Percentiles rank a stretch among this genome's conserved stretches.
phyloP scores from a whole-genome alignment of 2,797 vertebrate species.

The Denticeps clupeoides region DNA sequence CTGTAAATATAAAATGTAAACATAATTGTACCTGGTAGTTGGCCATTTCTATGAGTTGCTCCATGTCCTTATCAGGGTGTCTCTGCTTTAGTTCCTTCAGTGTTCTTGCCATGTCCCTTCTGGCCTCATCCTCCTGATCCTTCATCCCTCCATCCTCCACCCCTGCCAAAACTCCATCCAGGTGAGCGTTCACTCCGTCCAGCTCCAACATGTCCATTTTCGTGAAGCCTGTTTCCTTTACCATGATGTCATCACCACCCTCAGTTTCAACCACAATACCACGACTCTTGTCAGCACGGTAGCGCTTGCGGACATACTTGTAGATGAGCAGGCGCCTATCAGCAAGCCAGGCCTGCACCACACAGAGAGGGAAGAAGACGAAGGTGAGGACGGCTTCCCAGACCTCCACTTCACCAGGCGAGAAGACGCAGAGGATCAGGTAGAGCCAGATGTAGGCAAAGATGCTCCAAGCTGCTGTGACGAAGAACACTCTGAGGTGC shows the following conservation, averaged over 20 bases:
- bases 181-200: conserved; percentile 55
- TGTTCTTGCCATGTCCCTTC: conserved; percentile 67
- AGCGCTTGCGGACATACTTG: conserved; percentile 65
- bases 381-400: conserved; percentile 76
- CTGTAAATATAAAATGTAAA: no score
- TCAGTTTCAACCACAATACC: conserved; percentile 70
- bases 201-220: conserved; percentile 65
- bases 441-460: conserved; percentile 79
- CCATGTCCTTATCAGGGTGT: conserved; percentile 74
- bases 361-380: conserved; percentile 69
- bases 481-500: conserved; percentile 73
- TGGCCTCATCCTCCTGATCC: conserved; percentile 62
- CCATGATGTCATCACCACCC: conserved; percentile 45
- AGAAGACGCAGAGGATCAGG: conserved; percentile 64
- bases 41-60: conserved; percentile 73
- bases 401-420: conserved; percentile 66
- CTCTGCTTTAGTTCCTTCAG: conserved; percentile 73
- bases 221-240: conserved; percentile 54
- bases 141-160: conserved; percentile 42
- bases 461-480: conserved; percentile 70
- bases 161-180: conserved; percentile 47
- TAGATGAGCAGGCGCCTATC: conserved; percentile 71
- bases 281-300: conserved; percentile 60
- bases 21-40: conserved; percentile 71
- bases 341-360: conserved; percentile 73